Evolutionary conservation across 2,113 vertebrate genomes (phyloP).

Genomic region (Thinocorus orbignyianus): DNA sequence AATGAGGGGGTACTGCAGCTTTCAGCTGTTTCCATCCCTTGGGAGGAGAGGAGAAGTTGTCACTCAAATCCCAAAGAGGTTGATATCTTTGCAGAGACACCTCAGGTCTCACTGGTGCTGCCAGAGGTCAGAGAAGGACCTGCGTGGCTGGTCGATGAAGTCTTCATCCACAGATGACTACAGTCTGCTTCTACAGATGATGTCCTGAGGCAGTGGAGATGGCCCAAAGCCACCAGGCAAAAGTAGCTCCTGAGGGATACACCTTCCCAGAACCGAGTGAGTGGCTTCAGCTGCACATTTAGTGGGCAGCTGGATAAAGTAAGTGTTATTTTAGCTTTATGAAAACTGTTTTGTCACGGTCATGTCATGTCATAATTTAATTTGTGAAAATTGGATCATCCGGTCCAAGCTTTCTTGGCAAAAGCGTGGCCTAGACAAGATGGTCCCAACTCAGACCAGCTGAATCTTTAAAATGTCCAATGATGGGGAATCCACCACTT

Average conservation of each 20-base stretch:
- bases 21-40: neutral
- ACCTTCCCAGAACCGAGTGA: neutral
- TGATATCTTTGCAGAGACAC: neutral
- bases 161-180: neutral
- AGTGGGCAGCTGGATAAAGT: neutral
- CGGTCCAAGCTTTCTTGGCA: neutral
- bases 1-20: neutral
- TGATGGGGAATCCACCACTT: neutral
- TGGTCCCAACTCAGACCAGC: neutral
- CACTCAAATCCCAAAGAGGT: neutral
- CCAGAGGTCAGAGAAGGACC: neutral
- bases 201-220: neutral
- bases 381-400: neutral
- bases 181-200: neutral
- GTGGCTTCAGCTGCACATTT: neutral
- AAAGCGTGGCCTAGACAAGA: neutral
- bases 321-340: neutral
- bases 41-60: neutral
- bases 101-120: rapidly evolving
- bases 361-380: neutral
- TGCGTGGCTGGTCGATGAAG: rapidly evolving
- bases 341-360: neutral
- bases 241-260: neutral
- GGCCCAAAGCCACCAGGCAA: rapidly evolving
- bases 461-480: neutral